Percentiles rank a stretch among this genome's conserved stretches.
phyloP scores from a whole-genome alignment of 1,140 invertebrate species.

The Hypothenemus hampei region DNA sequence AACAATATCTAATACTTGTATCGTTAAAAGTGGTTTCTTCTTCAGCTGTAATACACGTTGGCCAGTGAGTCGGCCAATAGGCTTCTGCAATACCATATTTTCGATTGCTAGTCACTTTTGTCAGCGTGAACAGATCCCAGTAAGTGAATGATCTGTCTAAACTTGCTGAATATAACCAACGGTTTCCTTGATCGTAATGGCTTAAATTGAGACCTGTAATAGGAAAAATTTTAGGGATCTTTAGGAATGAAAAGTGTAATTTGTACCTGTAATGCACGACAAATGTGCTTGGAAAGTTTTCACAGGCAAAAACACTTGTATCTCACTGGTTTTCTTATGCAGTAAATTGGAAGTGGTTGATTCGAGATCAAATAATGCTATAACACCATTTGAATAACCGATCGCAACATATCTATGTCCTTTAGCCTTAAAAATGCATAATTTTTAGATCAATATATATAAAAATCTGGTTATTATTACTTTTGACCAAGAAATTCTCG shows the following conservation, averaged over 20 bases:
- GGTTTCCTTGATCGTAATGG: slow-evolving; percentile 32
- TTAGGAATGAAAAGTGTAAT: background rate
- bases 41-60: slow-evolving; percentile 16
- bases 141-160: slow-evolving; percentile 28
- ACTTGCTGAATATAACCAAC: slow-evolving; percentile 34
- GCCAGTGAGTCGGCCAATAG: slow-evolving; percentile 38
- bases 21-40: slow-evolving; percentile 28
- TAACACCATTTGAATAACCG: slow-evolving; percentile 39
- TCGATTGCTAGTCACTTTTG: slow-evolving; percentile 12
- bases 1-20: slow-evolving; percentile 2
- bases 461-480: slow-evolving; percentile 27
- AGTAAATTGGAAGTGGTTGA: slow-evolving; percentile 21
- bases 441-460: background rate
- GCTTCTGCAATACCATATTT: slow-evolving; percentile 32
- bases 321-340: slow-evolving; percentile 19
- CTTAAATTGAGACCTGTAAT: slow-evolving; percentile 25
- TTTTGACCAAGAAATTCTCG: slow-evolving; percentile 43
- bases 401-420: slow-evolving; percentile 28
- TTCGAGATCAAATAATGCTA: slow-evolving; percentile 31
- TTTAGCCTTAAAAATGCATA: slow-evolving; percentile 8
- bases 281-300: slow-evolving; percentile 29
- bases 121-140: slow-evolving; percentile 35
- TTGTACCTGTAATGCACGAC: slow-evolving; percentile 32
- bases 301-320: slow-evolving; percentile 27
- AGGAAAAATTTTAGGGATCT: background rate